Percentiles rank a stretch among this genome's conserved stretches.
These are phyloP conservation scores for cat (Felis catus) DNA, from an alignment of 2,113 vertebrate genomes.

Conservation along the genomic window DNA sequence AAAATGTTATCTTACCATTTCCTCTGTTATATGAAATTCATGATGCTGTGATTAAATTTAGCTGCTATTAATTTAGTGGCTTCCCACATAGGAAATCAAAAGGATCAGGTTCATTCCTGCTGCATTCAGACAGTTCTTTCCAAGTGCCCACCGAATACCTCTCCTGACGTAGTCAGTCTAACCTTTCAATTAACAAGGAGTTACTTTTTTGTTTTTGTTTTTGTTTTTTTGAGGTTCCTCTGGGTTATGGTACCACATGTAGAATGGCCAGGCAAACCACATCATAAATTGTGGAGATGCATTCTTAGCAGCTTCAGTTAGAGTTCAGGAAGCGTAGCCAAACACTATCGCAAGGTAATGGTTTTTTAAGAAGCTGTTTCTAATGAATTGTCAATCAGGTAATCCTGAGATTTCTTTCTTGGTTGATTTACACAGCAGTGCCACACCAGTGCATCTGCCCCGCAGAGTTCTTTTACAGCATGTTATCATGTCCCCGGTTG, in stretches of 20 bases:
- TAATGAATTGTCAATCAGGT: background rate
- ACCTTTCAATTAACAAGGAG: background rate
- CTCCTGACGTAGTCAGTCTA: background rate
- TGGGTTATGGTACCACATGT: background rate
- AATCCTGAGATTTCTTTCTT: background rate
- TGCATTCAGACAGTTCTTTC: background rate
- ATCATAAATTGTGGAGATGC: background rate
- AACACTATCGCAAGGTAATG: background rate
- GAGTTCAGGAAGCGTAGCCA: background rate
- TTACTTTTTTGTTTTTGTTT: background rate
- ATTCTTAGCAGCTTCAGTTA: conserved; percentile 19
- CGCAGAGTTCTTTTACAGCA: background rate
- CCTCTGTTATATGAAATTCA: conserved; percentile 30
- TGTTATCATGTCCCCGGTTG: background rate
- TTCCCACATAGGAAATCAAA: conserved; percentile 3
- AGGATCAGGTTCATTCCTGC: background rate
- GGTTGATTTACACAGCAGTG: background rate
- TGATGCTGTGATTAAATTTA: background rate
- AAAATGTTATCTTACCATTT: background rate
- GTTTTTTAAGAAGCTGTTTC: background rate
- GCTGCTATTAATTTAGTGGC: background rate
- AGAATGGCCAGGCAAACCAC: background rate
- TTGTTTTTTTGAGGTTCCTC: background rate
- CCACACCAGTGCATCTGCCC: background rate
- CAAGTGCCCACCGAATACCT: background rate